Percentiles rank a stretch among this genome's conserved stretches.
Evolutionary conservation across 1,140 invertebrate genomes (phyloP).

Genomic region (Thaumatotibia leucotreta): DNA sequence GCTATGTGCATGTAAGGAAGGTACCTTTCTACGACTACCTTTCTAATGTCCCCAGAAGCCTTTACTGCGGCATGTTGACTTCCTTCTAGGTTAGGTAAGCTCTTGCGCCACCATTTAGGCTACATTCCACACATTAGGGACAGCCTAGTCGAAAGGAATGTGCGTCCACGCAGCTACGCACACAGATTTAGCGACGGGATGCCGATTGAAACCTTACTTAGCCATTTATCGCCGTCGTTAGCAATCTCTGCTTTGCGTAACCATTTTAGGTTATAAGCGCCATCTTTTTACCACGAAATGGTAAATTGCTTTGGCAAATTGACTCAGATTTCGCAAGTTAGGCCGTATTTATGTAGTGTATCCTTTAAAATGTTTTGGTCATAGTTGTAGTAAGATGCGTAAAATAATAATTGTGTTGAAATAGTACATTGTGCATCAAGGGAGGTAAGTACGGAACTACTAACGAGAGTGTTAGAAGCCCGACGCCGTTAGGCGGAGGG

Average conservation of each 20-base stretch:
- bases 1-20: neutral
- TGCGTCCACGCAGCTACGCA: neutral
- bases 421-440: too few species aligned
- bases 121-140: slow-evolving; percentile 3
- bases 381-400: too few species aligned
- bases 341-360: too few species aligned
- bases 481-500: too few species aligned
- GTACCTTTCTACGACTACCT: neutral
- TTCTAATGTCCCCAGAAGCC: neutral
- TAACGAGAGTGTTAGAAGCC: too few species aligned
- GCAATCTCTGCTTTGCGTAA: slow-evolving; percentile 6
- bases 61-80: neutral
- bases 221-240: neutral
- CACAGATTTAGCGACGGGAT: neutral
- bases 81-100: slow-evolving; percentile 7
- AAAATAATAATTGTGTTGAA: too few species aligned
- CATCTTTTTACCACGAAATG: neutral
- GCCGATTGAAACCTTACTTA: slow-evolving; percentile 4
- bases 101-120: slow-evolving; percentile 1
- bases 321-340: neutral
- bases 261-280: slow-evolving; percentile 1
- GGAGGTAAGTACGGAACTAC: too few species aligned
- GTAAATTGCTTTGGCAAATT: neutral
- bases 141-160: slow-evolving; percentile 12
- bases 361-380: too few species aligned